Conservation (phyloP, 2,797 vertebrate genomes). For the Anguilla obscura region DNA sequence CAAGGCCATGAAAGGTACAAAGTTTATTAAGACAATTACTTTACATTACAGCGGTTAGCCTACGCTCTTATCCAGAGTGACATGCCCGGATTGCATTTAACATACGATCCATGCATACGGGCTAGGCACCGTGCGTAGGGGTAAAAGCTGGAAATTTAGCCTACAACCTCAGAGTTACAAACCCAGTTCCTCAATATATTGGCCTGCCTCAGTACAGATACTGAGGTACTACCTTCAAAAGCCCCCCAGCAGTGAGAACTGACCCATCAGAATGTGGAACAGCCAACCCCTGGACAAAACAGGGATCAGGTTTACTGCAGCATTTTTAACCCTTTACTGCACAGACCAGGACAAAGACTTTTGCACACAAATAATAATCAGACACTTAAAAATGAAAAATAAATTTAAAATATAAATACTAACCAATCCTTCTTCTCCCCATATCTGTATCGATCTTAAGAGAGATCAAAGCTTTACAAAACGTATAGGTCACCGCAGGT, state of each 20-base stretch:
- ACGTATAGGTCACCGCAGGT: neutral
- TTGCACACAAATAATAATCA: neutral
- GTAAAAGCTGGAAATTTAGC: neutral
- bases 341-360: neutral
- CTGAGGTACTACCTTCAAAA: slow-evolving; percentile 1
- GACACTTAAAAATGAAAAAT: neutral
- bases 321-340: slow-evolving; percentile 23
- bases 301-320: slow-evolving; percentile 16
- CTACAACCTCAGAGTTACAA: neutral
- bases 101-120: neutral
- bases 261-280: neutral
- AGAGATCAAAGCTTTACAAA: neutral
- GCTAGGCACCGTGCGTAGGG: neutral
- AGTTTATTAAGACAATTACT: neutral
- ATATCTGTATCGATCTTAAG: neutral
- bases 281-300: neutral
- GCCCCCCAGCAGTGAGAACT: neutral
- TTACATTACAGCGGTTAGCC: neutral
- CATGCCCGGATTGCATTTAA: neutral
- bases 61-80: neutral
- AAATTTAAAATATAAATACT: neutral
- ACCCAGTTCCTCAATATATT: neutral
- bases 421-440: neutral
- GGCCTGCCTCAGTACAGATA: neutral
- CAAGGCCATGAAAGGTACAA: neutral